Base-by-base conservation (phyloP, 2,888 invertebrate species). In the Euphydryas editha region DNA sequence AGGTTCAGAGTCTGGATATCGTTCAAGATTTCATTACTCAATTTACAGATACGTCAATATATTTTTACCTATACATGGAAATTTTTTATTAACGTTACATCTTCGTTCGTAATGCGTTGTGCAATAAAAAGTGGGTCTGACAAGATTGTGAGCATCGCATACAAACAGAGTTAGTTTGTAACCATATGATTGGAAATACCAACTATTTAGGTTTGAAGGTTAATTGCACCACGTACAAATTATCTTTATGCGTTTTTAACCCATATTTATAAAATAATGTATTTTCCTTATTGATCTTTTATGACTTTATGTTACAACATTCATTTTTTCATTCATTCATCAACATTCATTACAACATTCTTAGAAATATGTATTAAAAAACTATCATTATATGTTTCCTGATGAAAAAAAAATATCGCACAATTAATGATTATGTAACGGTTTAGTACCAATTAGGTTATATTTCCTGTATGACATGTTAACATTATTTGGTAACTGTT, bases 111-210 rank as follows among this genome's bases (percentile, higher is more conserved):
- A 36, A 42, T 21, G 13, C n/a, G 21, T 59, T 59, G 30, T 18
- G 62, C 57, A 66, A 62, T 20, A 15, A 21, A 66, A 65, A 49
- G 62, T 57, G 36, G 49, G 62, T 49, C 51, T 37, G 46, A 20
- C 47, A 24, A 51, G 65, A 36, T 57, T 56, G 39, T 57, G 42
- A 42, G 17, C 51, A 51, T 51, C 36, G 61, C 24, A 44, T 66
- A 61, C 37, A 39, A 44, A 57, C 47, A 57, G 17, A 46, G 36
- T 44, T 30, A 36, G 47, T 3, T 55, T 36, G 30, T 37, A 18
- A 57, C 36, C 36, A 42, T 3, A 44, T 55, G 30, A 18, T 61
- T 15, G 17, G n/a, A 62, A 36, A 55, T 36, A 55, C 30, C 55
- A 11, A 36, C 54, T 15, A 54, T 30, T 36, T 36, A 6, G 36